Conservation (phyloP, 30 jellyfish, hydroid and myxozoan species). For the Sanderia malayensis region DNA sequence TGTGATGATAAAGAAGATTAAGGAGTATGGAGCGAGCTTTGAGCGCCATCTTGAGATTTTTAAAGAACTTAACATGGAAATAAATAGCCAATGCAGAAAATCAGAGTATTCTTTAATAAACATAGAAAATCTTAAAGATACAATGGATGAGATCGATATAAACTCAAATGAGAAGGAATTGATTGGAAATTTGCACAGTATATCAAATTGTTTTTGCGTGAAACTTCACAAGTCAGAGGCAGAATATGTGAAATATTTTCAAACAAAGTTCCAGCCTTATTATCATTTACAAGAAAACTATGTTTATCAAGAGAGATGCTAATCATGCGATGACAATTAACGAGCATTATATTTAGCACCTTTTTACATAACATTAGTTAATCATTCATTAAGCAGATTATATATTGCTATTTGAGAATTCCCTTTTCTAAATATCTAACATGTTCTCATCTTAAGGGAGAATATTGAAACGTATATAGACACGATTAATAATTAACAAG, state of each 20-base stretch:
- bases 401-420: too few relatives aligned
- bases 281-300: conserved; percentile 29
- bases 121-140: not conserved
- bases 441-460: too few relatives aligned
- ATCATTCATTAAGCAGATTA: too few relatives aligned
- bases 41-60: conserved; percentile 54
- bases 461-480: too few relatives aligned
- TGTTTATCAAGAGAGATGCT: not conserved
- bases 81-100: conserved; percentile 31
- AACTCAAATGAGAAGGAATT: conserved; percentile 4
- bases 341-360: too few relatives aligned
- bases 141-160: conserved; percentile 17
- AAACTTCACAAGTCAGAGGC: conserved; percentile 58
- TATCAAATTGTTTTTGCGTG: conserved; percentile 61
- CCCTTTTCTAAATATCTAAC: too few relatives aligned
- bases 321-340: not conserved
- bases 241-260: conserved; percentile 45
- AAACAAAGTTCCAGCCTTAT: conserved; percentile 49
- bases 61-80: conserved; percentile 26
- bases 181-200: conserved; percentile 15
- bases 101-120: too few relatives aligned
- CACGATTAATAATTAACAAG: too few relatives aligned
- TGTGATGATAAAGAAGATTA: conserved; percentile 19
- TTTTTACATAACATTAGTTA: too few relatives aligned
- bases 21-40: conserved; percentile 32